These are phyloP conservation scores for Dastarcus helophoroides DNA, from an alignment of 2,888 invertebrate species.

Conservation along the genomic window DNA sequence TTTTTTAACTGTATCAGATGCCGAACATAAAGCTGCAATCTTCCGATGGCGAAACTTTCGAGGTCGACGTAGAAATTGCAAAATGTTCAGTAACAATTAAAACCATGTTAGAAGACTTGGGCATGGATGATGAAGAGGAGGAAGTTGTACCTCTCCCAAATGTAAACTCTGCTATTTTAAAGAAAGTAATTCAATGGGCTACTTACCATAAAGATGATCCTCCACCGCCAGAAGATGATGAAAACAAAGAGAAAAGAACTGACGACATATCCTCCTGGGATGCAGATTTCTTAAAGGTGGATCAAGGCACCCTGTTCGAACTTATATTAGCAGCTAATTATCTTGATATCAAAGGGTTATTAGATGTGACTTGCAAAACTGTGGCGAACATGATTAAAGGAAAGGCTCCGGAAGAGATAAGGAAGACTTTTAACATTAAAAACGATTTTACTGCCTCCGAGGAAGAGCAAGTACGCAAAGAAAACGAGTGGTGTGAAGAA, in stretches of 20 bases:
- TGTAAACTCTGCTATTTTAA: conserved; percentile 91
- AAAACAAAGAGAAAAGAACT: conserved; percentile 95
- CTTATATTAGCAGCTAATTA: conserved; percentile 95
- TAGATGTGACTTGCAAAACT: conserved; percentile 97
- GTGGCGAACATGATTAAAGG: conserved; percentile 98
- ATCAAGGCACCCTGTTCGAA: conserved; percentile 93
- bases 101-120: conserved; percentile 93
- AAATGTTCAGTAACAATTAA: conserved; percentile 97
- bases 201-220: conserved; percentile 93
- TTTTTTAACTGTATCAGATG: conserved; percentile 57
- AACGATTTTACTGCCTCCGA: conserved; percentile 94
- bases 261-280: conserved; percentile 99
- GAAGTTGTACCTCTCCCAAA: conserved; percentile 94
- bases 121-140: conserved; percentile 86
- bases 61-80: conserved; percentile 93
- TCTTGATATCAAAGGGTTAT: conserved; percentile 85
- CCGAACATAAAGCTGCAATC: conserved; percentile 90
- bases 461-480: conserved; percentile 95
- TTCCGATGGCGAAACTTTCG: conserved; percentile 90
- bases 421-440: conserved; percentile 94
- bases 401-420: conserved; percentile 93
- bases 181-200: conserved; percentile 89
- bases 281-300: conserved; percentile 96
- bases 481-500: conserved; percentile 91
- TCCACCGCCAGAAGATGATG: conserved; percentile 91